A percentile compares a stretch with the other conserved stretches of the same genome.
These are phyloP conservation scores for Rhinophrynus dorsalis DNA, from an alignment of 2,797 vertebrate genomes.

Conservation along the genomic window DNA sequence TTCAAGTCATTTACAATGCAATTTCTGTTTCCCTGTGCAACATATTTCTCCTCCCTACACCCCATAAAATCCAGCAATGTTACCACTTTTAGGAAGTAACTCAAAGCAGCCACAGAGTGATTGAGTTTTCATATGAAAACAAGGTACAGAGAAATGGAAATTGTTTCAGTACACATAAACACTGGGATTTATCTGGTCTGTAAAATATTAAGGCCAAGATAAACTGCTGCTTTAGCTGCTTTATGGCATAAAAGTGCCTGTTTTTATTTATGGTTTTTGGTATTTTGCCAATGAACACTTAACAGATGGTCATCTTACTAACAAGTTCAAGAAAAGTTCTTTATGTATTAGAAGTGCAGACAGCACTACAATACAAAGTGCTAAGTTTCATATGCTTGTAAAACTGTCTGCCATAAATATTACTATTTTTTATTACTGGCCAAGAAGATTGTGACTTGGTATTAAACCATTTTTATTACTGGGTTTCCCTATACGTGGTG, in stretches of 20 bases:
- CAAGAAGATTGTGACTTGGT: too few species aligned
- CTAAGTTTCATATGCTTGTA: slow-evolving; percentile 41
- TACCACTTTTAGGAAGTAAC: neutral
- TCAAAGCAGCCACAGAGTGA: neutral
- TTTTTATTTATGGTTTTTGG: slow-evolving; percentile 45
- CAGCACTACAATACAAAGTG: neutral
- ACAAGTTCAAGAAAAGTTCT: slow-evolving; percentile 42
- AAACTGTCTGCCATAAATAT: too few species aligned
- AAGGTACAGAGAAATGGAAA: slow-evolving; percentile 5
- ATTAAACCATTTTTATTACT: too few species aligned
- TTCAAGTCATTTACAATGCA: neutral
- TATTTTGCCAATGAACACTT: slow-evolving; percentile 40
- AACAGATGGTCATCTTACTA: slow-evolving; percentile 49
- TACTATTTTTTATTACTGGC: too few species aligned
- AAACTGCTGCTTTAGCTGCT: slow-evolving; percentile 47
- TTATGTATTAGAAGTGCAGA: neutral
- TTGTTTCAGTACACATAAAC: slow-evolving; percentile 3
- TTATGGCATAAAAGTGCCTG: slow-evolving; percentile 50
- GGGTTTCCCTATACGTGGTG: too few species aligned
- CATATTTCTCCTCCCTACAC: neutral
- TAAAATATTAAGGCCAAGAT: slow-evolving; percentile 22
- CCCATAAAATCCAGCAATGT: neutral
- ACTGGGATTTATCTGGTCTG: slow-evolving; percentile 12
- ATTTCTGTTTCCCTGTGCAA: neutral
- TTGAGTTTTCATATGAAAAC: slow-evolving; percentile 6